These are phyloP conservation scores for Penelope pileata DNA, from an alignment of 2,113 vertebrate species.

Conservation along the genomic window DNA sequence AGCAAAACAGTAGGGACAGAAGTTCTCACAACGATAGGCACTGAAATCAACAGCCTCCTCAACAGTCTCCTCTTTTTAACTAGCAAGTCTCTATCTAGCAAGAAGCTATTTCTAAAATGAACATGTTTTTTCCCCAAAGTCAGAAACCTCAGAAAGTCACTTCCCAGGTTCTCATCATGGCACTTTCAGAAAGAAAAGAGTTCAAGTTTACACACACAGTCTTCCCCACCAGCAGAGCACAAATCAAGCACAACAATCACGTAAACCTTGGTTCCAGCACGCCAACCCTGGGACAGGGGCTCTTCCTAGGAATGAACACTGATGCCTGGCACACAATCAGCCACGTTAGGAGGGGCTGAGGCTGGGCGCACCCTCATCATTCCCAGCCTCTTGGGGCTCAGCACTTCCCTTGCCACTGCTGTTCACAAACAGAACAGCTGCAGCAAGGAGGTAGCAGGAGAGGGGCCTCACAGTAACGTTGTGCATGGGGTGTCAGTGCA, in stretches of 20 bases:
- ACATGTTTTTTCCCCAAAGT: not conserved
- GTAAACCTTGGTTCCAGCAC: not conserved
- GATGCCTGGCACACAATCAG: not conserved
- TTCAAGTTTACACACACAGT: no score
- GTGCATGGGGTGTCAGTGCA: accelerated
- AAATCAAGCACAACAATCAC: not conserved
- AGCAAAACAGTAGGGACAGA: not conserved
- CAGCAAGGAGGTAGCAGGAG: not conserved
- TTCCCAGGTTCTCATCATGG: not conserved
- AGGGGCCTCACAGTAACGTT: accelerated
- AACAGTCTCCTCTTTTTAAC: not conserved
- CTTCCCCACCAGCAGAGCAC: not conserved
- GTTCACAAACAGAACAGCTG: not conserved
- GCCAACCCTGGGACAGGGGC: no score
- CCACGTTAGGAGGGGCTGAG: not conserved
- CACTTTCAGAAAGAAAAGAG: not conserved
- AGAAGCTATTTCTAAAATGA: not conserved
- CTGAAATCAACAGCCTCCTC: not conserved
- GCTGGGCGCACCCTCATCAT: accelerated
- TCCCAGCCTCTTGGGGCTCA: not conserved
- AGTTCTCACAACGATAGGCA: not conserved
- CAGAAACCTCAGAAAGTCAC: not conserved
- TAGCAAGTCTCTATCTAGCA: not conserved
- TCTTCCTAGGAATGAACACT: no score
- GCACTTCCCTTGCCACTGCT: not conserved